A percentile compares a stretch with the other conserved stretches of the same genome.
These are phyloP conservation scores for Drosophila tropicalis DNA, from an alignment of 1,140 invertebrate species.

Conservation along the genomic window DNA sequence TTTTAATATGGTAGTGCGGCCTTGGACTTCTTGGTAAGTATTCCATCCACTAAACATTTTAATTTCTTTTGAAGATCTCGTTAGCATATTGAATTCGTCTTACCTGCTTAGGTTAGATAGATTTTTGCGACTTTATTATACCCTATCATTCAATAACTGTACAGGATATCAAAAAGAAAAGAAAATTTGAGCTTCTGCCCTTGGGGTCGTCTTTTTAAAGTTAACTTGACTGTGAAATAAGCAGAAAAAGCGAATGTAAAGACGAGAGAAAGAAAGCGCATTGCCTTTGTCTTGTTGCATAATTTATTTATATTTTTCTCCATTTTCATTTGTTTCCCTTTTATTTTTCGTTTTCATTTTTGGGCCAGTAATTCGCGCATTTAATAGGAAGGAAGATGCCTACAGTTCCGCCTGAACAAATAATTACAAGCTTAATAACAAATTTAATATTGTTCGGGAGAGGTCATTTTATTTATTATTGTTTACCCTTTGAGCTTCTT, in stretches of 20 bases:
- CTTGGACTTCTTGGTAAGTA: no score
- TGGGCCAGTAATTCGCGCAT: constrained; percentile 40
- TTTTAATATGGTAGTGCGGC: no score
- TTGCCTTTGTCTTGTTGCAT: constrained; percentile 76
- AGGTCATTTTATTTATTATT: constrained; percentile 58
- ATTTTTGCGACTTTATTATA: not conserved
- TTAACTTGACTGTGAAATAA: constrained; percentile 79
- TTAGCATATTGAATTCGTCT: no score
- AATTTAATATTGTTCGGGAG: constrained; percentile 69
- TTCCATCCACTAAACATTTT: no score
- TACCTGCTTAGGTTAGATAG: no score
- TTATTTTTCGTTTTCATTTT: constrained; percentile 2
- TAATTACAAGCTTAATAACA: constrained; percentile 79
- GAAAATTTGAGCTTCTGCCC: constrained; percentile 31
- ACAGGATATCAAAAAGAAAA: constrained; percentile 18
- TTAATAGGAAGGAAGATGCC: constrained; percentile 53
- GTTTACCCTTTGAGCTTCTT: constrained; percentile 44
- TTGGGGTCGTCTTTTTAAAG: constrained; percentile 56
- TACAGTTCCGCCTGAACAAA: constrained; percentile 69
- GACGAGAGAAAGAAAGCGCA: constrained; percentile 42
- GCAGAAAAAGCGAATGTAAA: constrained; percentile 49
- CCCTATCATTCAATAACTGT: not conserved
- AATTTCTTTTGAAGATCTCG: no score
- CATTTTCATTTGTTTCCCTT: constrained; percentile 11
- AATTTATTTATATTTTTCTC: constrained; percentile 78